phyloP scores from a whole-genome alignment of 2,797 vertebrate species.

The Vespertilio murinus region DNA sequence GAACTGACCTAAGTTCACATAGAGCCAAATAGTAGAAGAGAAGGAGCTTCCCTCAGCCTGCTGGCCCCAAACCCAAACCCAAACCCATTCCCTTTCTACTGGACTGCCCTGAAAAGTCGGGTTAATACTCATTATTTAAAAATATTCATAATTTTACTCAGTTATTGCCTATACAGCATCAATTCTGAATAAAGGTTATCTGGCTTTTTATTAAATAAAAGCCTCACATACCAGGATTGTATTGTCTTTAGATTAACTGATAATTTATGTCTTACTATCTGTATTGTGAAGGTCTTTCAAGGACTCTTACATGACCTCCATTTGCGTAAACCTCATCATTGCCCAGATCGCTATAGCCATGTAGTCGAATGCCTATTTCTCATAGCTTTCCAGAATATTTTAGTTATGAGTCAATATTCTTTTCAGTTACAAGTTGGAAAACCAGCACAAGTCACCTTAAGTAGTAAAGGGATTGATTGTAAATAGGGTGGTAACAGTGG shows the following conservation, averaged over 20 bases:
- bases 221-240: neutral
- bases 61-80: neutral
- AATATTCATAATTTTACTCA: neutral
- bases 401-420: neutral
- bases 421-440: constrained; percentile 25
- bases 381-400: neutral
- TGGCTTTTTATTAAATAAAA: constrained; percentile 6
- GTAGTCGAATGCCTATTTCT: neutral
- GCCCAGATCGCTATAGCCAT: neutral
- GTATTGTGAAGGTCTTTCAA: neutral
- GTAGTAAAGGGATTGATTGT: neutral
- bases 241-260: neutral
- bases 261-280: neutral
- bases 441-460: neutral
- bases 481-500: neutral
- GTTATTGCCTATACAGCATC: neutral
- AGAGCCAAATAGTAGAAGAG: neutral
- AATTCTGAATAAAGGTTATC: neutral
- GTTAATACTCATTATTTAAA: neutral
- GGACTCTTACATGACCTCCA: neutral
- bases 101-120: neutral
- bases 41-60: neutral
- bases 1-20: neutral
- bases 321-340: neutral
- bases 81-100: neutral